Percentiles rank a stretch among this genome's conserved stretches.
Evolutionary conservation across 2,888 invertebrate genomes (phyloP).

Genomic region (Cetonia aurata): DNA sequence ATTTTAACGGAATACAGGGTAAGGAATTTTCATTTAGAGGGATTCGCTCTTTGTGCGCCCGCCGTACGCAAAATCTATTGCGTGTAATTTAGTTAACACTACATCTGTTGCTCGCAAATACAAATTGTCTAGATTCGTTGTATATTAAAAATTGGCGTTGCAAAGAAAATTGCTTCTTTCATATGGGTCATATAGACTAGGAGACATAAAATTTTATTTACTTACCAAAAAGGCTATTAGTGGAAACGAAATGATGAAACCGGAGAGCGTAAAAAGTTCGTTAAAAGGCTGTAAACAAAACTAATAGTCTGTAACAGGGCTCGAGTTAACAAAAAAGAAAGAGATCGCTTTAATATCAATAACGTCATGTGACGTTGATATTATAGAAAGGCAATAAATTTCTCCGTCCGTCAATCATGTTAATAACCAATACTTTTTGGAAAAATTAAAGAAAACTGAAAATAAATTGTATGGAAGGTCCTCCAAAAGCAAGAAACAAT

Average conservation of each 20-base stretch:
- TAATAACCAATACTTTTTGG: too few relatives aligned
- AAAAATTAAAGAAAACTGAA: too few relatives aligned
- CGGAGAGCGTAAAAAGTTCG: conserved; percentile 31
- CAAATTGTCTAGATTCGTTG: too few relatives aligned
- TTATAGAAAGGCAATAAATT: conserved; percentile 21
- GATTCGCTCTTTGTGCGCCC: too few relatives aligned
- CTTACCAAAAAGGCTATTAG: conserved; percentile 27
- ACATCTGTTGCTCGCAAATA: too few relatives aligned
- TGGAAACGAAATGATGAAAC: conserved; percentile 29
- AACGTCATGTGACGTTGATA: conserved; percentile 7
- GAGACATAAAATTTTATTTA: conserved; percentile 33
- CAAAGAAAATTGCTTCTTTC: too few relatives aligned
- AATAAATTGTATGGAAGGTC: too few relatives aligned
- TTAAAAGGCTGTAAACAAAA: conserved; percentile 39
- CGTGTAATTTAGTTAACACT: background rate
- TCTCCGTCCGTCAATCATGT: background rate
- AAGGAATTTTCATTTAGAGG: conserved; percentile 24
- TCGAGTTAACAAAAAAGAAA: conserved; percentile 18
- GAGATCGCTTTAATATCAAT: conserved; percentile 23
- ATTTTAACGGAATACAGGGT: conserved; percentile 21
- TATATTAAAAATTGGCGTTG: too few relatives aligned
- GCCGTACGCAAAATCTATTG: background rate
- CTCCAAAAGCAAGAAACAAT: too few relatives aligned
- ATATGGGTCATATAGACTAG: too few relatives aligned
- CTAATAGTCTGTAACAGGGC: conserved; percentile 38